phyloP scores from a whole-genome alignment of 2,888 invertebrate genomes.

The Malthinus flaveolus region DNA sequence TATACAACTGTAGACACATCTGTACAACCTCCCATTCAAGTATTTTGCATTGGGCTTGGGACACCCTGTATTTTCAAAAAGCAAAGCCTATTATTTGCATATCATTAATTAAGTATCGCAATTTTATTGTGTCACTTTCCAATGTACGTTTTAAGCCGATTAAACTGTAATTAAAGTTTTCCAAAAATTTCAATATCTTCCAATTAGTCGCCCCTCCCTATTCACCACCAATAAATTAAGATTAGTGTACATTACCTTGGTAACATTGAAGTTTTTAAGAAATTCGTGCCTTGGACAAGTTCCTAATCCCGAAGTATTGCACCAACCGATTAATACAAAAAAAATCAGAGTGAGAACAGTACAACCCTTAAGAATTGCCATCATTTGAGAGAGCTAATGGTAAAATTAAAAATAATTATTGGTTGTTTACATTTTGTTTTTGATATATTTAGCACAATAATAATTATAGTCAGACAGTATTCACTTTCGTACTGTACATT shows the following conservation, averaged over 20 bases:
- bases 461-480: slow-evolving; percentile 6
- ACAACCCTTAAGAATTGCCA: slow-evolving; percentile 28
- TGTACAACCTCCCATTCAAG: no score
- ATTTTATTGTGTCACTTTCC: not conserved
- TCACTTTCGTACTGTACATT: slow-evolving; percentile 4
- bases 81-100: slow-evolving; percentile 5
- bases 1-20: no score
- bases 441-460: slow-evolving; percentile 5
- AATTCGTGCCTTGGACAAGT: slow-evolving; percentile 69
- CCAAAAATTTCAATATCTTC: no score
- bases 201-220: no score
- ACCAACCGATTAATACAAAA: slow-evolving; percentile 27
- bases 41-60: no score
- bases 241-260: slow-evolving; percentile 59
- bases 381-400: slow-evolving; percentile 10
- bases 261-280: slow-evolving; percentile 67
- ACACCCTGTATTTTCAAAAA: slow-evolving; percentile 1
- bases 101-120: not conserved
- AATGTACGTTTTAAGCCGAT: no score
- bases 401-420: slow-evolving; percentile 1
- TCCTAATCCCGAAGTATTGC: slow-evolving; percentile 61
- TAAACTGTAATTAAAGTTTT: no score
- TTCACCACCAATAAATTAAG: no score
- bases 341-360: slow-evolving; percentile 28
- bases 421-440: slow-evolving; percentile 20